A percentile compares a stretch with the other conserved stretches of the same genome.
Conservation (phyloP, 1,140 invertebrate genomes). For the Zaprionus davidi region DNA sequence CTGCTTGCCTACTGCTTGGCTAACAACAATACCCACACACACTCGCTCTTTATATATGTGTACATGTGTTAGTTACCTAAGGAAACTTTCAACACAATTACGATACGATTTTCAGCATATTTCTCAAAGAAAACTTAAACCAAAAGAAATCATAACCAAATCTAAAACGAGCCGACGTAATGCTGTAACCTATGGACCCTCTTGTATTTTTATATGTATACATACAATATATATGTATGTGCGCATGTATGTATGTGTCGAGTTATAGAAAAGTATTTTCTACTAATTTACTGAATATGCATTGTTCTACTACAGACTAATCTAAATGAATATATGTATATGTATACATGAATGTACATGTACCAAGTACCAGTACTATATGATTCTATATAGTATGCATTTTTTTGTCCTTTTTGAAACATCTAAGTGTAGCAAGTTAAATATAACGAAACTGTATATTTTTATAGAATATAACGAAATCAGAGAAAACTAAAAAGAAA, state of each 20-base stretch:
- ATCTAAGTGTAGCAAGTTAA: constrained; percentile 43
- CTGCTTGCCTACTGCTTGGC: constrained; percentile 32
- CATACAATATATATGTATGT: constrained; percentile 28
- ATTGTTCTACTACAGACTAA: constrained; percentile 20
- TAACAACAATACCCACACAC: constrained; percentile 27
- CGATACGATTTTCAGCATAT: constrained; percentile 25
- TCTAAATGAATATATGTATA: constrained; percentile 28
- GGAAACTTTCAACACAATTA: neutral
- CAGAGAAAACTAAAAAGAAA: neutral
- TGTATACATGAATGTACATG: constrained; percentile 39
- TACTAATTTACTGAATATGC: constrained; percentile 70
- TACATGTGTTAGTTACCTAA: too few relatives aligned
- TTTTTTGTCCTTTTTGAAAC: constrained; percentile 39
- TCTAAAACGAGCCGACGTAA: constrained; percentile 20
- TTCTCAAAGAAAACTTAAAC: constrained; percentile 18
- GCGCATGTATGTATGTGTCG: constrained; percentile 22
- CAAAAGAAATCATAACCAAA: constrained; percentile 18
- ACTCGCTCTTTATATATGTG: neutral
- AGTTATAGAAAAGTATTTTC: constrained; percentile 55
- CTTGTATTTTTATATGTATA: constrained; percentile 78
- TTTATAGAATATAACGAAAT: constrained; percentile 30
- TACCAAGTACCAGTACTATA: constrained; percentile 10
- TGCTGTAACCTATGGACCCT: constrained; percentile 75
- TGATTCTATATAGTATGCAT: constrained; percentile 2
- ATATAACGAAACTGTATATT: constrained; percentile 41